Evolutionary conservation across 2,113 vertebrate genomes (phyloP), one percentile per base, ranked within the genome.

Genomic region (Pleuronectes platessa): DNA sequence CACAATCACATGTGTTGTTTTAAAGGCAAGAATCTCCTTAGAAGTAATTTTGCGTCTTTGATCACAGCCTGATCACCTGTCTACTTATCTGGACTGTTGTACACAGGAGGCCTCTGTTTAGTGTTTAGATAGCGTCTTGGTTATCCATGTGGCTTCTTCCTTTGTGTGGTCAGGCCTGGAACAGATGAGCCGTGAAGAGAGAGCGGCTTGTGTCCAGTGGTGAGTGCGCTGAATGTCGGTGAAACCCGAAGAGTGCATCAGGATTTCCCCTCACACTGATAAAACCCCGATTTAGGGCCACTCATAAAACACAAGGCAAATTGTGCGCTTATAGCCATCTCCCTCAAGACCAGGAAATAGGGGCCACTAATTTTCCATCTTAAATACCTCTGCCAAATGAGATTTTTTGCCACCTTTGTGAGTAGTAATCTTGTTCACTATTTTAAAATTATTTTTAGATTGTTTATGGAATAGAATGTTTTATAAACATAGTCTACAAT

Each of bases 251-350:
- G 72, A 85, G 61, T 55, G 47, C 76, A 65, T 72, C 49, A 68
- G 83, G 87, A 86, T 82, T 84, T 82, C 18, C 14, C 42, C 79
- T 58, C 68, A 72, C 59, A 47, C 87, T 86, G 91, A 88, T 90
- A 92, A 90, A 92, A 86, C 56, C 63, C 84, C 89, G 88, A 91
- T 92, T 92, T 92, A 92, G 83, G 68, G 81, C 77, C 3, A 40
- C 84, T 83, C 88, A 77, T 92, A 92, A 90, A 91, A 89, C 85
- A 83, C 83, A 73, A 88, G 87, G 91, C 86, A 89, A 91, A 91
- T 90, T 92, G 88, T 87, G 74, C 58, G 67, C 81, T 83, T 77
- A 76, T 82, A 76, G 71, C 79, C 63, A 79, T 89, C 82, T 84
- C 31, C 84, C 87, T 61, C 78, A 82, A 68, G 60, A 81, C 66